Evolutionary conservation across 2,797 vertebrate species (phyloP), one percentile per base, ranked within the genome.

Genomic region (Limnodromus scolopaceus): DNA sequence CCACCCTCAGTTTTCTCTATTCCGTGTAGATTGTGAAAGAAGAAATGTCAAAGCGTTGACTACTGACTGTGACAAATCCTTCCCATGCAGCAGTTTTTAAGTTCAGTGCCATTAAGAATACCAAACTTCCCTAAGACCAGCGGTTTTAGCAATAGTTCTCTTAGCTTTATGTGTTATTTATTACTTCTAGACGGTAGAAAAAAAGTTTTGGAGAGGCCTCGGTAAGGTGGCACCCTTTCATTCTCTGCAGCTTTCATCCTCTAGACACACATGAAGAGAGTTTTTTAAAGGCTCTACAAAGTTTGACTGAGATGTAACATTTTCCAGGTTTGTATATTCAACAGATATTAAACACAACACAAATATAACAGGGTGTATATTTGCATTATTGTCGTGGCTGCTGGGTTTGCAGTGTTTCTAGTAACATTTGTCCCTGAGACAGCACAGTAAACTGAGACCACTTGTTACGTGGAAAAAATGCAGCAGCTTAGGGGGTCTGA

Each of bases 1-100:
- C 28, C 0, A 0, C 1, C 0, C 22, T 25, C 10, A 5, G 2
- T 77, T 82, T 69, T 28, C 10, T 74, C 18, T 2, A 6, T 55
- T 75, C 9, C 4, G 1, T 20, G 14, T 46, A 43, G 41, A 5
- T 43, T 22, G 4, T 34, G 41, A 54, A 68, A 49, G 28, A 48
- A 74, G 24, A 70, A 80, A 55, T 60, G 20, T 25, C 18, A 24
- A 51, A 61, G 48, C n/a, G 8, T 23, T 65, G 30, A 4, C 22
- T 65, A 0, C 45, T 45, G 2, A 0, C 38, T 53, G 2, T 7
- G 8, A 55, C 28, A 76, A 55, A 25, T 51, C 25, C 32, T 74
- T 57, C 18, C 6, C 15, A 13, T 19, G 16, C 4, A 30, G 14
- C 28, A 38, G 11, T 25, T 75, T 75, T 54, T 74, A 57, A 66